A percentile compares a stretch with the other conserved stretches of the same genome.
These are phyloP conservation scores for Sternotherus odoratus DNA, from an alignment of 2,797 vertebrate species.

Conservation along the genomic window DNA sequence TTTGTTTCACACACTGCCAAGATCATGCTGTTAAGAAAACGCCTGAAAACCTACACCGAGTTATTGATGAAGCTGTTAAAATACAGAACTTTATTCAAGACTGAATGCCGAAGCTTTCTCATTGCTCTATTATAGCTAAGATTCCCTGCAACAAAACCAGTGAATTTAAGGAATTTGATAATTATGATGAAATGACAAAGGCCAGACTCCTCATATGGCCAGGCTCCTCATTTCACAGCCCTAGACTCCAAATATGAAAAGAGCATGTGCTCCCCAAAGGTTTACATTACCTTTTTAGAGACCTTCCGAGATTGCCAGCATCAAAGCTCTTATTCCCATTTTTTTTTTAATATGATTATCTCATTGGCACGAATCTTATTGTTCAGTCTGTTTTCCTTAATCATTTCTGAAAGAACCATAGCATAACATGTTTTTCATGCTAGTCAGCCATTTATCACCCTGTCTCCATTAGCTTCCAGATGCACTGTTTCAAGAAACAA, in stretches of 20 bases:
- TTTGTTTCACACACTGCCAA: background rate
- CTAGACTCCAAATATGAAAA: background rate
- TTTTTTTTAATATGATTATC: background rate
- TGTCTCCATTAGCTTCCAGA: background rate
- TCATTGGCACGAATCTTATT: background rate
- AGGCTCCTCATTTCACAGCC: too few species aligned
- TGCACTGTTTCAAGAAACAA: background rate
- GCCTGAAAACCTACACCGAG: background rate
- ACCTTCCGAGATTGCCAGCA: background rate
- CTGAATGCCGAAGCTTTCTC: background rate
- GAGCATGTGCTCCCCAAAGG: background rate
- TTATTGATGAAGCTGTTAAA: background rate
- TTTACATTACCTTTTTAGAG: background rate
- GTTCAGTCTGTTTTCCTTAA: background rate
- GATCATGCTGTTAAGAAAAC: background rate
- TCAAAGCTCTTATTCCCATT: background rate
- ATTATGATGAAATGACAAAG: background rate
- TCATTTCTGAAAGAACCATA: background rate
- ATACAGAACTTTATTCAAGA: background rate
- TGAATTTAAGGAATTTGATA: background rate
- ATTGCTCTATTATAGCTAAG: background rate
- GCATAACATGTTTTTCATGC: background rate
- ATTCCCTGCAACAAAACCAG: background rate
- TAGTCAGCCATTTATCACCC: background rate
- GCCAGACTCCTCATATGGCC: background rate